phyloP scores from a whole-genome alignment of 2,113 vertebrate genomes.

The Xenopus laevis region DNA sequence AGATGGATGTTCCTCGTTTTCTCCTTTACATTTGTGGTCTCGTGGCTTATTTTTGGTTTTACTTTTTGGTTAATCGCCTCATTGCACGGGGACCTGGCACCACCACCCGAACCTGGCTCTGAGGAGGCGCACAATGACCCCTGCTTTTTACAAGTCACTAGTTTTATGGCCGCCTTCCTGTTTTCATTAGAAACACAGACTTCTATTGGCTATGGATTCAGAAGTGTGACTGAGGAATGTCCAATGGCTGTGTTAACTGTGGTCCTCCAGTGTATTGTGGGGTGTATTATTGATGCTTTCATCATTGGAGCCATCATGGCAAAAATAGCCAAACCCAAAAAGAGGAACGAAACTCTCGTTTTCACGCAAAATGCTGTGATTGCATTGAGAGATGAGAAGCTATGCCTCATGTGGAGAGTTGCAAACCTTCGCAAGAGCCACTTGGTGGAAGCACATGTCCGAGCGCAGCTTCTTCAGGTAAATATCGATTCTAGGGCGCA shows the following conservation, averaged over 20 bases:
- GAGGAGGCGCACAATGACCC: constrained; percentile 57
- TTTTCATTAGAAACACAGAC: constrained; percentile 90
- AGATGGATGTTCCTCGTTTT: constrained; percentile 90
- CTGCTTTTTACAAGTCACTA: constrained; percentile 83
- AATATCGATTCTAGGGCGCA: background rate
- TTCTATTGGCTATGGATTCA: constrained; percentile 87
- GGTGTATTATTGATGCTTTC: constrained; percentile 89
- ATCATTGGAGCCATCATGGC: constrained; percentile 87
- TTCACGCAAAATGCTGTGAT: constrained; percentile 84
- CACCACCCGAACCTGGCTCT: constrained; percentile 49
- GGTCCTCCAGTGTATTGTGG: constrained; percentile 86
- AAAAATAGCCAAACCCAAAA: constrained; percentile 92
- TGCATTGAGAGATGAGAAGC: constrained; percentile 76
- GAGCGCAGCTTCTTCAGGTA: constrained; percentile 82
- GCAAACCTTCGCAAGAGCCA: constrained; percentile 84
- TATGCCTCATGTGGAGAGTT: constrained; percentile 90
- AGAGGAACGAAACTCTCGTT: constrained; percentile 84
- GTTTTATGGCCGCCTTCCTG: constrained; percentile 86
- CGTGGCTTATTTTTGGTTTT: constrained; percentile 87
- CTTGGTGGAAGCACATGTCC: constrained; percentile 85
- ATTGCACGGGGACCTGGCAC: constrained; percentile 74
- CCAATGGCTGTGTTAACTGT: constrained; percentile 83
- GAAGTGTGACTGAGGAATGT: constrained; percentile 88
- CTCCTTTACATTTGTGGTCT: constrained; percentile 85
- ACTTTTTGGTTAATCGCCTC: constrained; percentile 86